Conservation (phyloP, 2,113 vertebrate genomes). For the Mohoua ochrocephala region DNA sequence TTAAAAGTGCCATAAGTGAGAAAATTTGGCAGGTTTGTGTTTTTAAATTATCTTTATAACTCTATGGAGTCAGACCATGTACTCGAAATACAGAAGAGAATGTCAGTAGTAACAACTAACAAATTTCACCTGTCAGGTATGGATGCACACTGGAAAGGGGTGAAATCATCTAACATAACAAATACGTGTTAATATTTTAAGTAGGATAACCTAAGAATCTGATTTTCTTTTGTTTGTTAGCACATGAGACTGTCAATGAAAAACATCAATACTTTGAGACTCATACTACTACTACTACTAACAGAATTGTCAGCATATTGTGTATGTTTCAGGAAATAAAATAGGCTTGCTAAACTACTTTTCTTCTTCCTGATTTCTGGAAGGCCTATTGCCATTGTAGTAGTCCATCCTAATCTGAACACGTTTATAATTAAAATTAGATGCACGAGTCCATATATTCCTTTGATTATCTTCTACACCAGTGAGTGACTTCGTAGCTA, state of each 20-base stretch:
- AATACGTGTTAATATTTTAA: not conserved
- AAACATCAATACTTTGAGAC: not conserved
- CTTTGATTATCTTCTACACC: not conserved
- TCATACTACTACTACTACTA: not conserved
- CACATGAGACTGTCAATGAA: not conserved
- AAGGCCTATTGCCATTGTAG: not conserved
- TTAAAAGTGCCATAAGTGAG: not conserved
- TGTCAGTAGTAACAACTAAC: not conserved
- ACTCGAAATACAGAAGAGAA: not conserved
- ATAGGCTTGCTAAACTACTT: not conserved
- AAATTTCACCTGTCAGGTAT: not conserved
- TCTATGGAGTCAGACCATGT: not conserved
- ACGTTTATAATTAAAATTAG: not conserved
- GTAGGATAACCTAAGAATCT: not conserved
- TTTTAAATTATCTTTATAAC: not conserved
- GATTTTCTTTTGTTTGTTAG: not conserved
- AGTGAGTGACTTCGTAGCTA: not conserved
- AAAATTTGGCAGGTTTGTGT: not conserved
- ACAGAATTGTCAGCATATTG: not conserved
- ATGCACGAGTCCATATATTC: not conserved
- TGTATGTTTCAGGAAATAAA: not conserved
- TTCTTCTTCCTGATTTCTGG: not conserved
- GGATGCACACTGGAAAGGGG: not conserved
- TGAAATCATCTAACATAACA: not conserved
- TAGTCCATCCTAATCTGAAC: not conserved